Conservation (phyloP, 2,113 vertebrate genomes). For the Channa maculata region DNA sequence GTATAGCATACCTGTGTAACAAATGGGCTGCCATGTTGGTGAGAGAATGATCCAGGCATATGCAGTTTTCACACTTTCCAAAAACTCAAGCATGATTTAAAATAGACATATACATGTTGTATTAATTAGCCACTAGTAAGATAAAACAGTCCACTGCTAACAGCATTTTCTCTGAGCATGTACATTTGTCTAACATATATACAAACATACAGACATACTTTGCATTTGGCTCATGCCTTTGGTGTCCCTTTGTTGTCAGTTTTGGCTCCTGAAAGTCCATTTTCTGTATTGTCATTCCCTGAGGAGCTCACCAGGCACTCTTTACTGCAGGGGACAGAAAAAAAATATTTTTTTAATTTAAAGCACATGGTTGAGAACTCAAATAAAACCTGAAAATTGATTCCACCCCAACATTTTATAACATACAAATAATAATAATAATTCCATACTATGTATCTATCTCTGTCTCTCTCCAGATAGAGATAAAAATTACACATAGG, state of each 20-base stretch:
- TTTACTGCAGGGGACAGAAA: conserved; percentile 83
- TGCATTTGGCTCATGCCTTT: conserved; percentile 88
- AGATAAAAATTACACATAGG: no score
- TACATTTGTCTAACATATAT: conserved; percentile 75
- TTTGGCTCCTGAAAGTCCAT: conserved; percentile 93
- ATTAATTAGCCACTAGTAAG: conserved; percentile 73
- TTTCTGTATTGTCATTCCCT: conserved; percentile 96
- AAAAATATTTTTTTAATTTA: neutral
- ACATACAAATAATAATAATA: no score
- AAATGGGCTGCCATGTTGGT: conserved; percentile 49
- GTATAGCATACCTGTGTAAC: conserved; percentile 8
- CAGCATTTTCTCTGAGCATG: conserved; percentile 62
- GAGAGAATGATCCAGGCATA: conserved; percentile 68
- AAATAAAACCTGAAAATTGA: neutral
- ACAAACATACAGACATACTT: conserved; percentile 68
- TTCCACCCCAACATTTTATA: no score
- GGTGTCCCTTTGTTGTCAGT: conserved; percentile 90
- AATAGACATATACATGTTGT: conserved; percentile 73
- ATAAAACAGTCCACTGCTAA: conserved; percentile 77
- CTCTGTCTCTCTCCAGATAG: no score
- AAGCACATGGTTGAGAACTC: neutral
- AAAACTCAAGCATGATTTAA: conserved; percentile 81
- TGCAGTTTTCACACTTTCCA: conserved; percentile 65
- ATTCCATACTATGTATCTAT: no score
- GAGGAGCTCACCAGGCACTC: conserved; percentile 96